phyloP scores from a whole-genome alignment of 2,888 invertebrate species.

The Acleris laterana region DNA sequence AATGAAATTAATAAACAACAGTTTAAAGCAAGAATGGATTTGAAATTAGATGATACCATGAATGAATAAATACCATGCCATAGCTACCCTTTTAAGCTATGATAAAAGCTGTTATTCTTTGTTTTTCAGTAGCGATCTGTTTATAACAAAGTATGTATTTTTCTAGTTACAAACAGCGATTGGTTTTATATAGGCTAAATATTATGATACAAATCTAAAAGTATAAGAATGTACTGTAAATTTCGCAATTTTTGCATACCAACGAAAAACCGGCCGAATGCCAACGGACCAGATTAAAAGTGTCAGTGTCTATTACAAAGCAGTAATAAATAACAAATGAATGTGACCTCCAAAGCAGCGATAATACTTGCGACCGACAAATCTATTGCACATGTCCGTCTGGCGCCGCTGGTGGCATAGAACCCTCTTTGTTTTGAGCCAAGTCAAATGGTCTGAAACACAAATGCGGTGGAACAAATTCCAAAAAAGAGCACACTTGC shows the following conservation, averaged over 20 bases:
- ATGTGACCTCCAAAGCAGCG: constrained; percentile 57
- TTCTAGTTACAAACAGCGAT: too few species aligned
- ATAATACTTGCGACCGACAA: constrained; percentile 55
- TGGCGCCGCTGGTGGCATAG: constrained; percentile 58
- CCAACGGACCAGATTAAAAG: neutral
- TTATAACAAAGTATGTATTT: too few species aligned
- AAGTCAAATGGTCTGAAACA: constrained; percentile 50
- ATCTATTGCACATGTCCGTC: constrained; percentile 52
- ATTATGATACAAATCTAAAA: too few species aligned
- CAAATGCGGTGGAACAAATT: constrained; percentile 43
- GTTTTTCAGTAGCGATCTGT: too few species aligned
- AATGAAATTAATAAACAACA: constrained; percentile 1
- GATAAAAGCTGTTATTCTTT: too few species aligned
- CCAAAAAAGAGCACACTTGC: constrained; percentile 47
- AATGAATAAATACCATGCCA: too few species aligned
- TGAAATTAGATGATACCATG: too few species aligned
- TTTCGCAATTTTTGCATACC: too few species aligned
- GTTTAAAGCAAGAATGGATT: too few species aligned
- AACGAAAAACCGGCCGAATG: neutral
- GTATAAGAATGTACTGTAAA: too few species aligned
- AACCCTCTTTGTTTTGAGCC: constrained; percentile 56
- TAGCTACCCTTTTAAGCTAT: too few species aligned
- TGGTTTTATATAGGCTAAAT: too few species aligned
- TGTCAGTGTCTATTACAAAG: constrained; percentile 16
- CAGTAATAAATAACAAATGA: constrained; percentile 37